phyloP scores from a whole-genome alignment of 2,888 invertebrate species.

The Glaucopsyche alexis region DNA sequence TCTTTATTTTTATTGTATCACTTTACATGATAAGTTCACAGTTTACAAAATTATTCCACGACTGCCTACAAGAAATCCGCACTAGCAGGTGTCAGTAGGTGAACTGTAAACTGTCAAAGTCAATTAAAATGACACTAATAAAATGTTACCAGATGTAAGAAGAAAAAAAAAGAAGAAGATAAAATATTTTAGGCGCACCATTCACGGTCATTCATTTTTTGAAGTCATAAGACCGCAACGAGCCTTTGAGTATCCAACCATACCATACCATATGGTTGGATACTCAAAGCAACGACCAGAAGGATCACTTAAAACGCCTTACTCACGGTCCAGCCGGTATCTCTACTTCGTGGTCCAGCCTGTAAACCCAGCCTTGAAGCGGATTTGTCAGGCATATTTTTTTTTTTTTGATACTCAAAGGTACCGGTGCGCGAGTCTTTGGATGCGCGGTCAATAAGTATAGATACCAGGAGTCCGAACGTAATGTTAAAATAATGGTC shows the following conservation, averaged over 20 bases:
- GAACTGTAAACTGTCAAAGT: not conserved
- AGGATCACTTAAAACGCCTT: not conserved
- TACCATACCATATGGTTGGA: too few relatives aligned
- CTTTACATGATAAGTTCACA: slow-evolving; percentile 1
- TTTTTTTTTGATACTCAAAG: too few relatives aligned
- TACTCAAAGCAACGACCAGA: not conserved
- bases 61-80: not conserved
- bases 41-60: slow-evolving; percentile 6
- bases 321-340: too few relatives aligned
- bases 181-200: not conserved
- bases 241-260: too few relatives aligned
- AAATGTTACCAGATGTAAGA: not conserved
- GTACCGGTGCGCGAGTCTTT: too few relatives aligned
- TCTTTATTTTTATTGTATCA: slow-evolving; percentile 10
- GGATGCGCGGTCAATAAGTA: too few relatives aligned
- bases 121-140: not conserved
- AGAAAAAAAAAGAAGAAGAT: not conserved
- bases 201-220: not conserved
- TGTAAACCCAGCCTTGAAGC: too few relatives aligned
- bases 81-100: not conserved
- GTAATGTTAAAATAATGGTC: too few relatives aligned
- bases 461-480: too few relatives aligned
- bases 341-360: too few relatives aligned
- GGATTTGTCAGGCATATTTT: too few relatives aligned
- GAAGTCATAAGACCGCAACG: too few relatives aligned